Conservation (phyloP, 2,888 invertebrate species). For the Drosophila siamana region DNA sequence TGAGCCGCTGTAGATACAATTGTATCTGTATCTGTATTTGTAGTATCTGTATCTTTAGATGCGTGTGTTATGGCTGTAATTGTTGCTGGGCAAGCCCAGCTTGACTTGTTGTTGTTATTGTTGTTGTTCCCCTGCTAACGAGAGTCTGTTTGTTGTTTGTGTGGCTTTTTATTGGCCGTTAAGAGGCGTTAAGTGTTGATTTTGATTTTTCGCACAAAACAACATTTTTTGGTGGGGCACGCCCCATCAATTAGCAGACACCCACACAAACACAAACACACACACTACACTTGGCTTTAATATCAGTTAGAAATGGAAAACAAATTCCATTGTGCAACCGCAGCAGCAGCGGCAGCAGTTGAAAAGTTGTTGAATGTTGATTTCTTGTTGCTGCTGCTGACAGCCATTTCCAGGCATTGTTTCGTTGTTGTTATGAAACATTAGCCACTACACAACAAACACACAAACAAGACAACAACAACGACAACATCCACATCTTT, state of each 20-base stretch:
- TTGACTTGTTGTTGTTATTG: conserved; percentile 24
- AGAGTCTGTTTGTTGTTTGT: conserved; percentile 28
- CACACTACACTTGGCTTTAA: background rate
- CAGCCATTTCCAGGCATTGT: conserved; percentile 81
- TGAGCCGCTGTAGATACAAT: conserved; percentile 10
- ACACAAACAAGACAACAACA: conserved; percentile 29
- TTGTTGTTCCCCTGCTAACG: no score
- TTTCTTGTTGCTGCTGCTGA: conserved; percentile 52
- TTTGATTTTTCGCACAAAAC: conserved; percentile 64
- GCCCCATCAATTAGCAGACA: conserved; percentile 68
- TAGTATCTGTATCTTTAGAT: background rate
- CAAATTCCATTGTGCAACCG: conserved; percentile 16
- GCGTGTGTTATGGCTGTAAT: conserved; percentile 31
- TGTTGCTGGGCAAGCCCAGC: conserved; percentile 34
- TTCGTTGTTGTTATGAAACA: conserved; percentile 79
- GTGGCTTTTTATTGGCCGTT: conserved; percentile 49
- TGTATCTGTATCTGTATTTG: conserved; percentile 21
- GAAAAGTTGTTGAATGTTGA: conserved; percentile 46
- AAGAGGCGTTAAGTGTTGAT: conserved; percentile 64
- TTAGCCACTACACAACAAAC: conserved; percentile 67
- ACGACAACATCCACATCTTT: conserved; percentile 38
- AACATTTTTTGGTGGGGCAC: conserved; percentile 47
- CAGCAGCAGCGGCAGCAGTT: conserved; percentile 44
- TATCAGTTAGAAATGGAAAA: background rate
- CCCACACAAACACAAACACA: conserved; percentile 11